Base-by-base conservation (phyloP, 2,797 vertebrate genomes). In the Notolepis coatsorum region DNA sequence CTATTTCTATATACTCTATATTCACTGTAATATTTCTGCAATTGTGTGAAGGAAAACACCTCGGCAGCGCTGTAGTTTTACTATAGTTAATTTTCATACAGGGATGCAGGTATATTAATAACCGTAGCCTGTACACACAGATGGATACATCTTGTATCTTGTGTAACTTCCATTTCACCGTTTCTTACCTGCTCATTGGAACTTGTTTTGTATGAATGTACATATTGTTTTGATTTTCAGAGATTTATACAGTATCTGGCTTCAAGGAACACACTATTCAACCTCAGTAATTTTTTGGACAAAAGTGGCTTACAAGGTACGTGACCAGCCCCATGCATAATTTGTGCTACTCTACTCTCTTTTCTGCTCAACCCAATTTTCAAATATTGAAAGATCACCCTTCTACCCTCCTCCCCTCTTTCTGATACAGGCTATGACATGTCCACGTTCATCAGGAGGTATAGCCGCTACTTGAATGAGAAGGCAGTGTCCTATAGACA, bases 221-320 rank as follows among this genome's bases (percentile, higher is more conserved):
- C 24, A 4, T 21, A 0, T 10, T 50, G 35, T 88, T n/a, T 80
- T 79, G 60, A 35, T 45, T 71, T 91, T 10, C 76, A 98, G 96
- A 94, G 96, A 81, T 97, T 97, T 91, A 97, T 97, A 91, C 96
- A 98, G 88, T 98, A 98, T 92, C 90, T 97, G 93, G 96, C 96
- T 79, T 98, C 96, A 85, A 95, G 96, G 88, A 98, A 98, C 87
- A 98, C 96, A 0, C 92, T 98, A 87, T 98, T 98, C 93, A 98
- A 98, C 89, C 89, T 98, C 87, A 96, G 95, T 93, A 97, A 94
- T 90, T 98, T 97, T 90, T 91, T 98, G 94, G 96, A 95, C 91
- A 98, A 97, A 94, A 97, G 96, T 89, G 96, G 96, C 77, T 92
- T 98, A 49, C 96, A 98, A 95, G 96, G 96, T 97, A 93, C 88